Percentiles rank a stretch among this genome's conserved stretches.
Evolutionary conservation across 2,888 invertebrate species (phyloP).

Genomic region (Sinohyriopsis cumingii): DNA sequence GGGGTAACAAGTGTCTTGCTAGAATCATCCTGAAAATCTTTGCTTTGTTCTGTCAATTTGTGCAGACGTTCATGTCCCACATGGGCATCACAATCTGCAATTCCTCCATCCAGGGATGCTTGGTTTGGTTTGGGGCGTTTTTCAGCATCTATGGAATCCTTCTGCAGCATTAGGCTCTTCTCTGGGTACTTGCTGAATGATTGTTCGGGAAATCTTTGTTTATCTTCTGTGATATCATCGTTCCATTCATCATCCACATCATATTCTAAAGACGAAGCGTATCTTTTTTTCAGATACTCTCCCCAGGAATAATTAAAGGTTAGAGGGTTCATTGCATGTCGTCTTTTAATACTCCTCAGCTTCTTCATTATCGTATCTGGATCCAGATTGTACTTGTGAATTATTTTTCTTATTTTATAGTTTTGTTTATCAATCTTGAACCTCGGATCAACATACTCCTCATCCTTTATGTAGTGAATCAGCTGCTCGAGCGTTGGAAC

Average conservation of each 20-base stretch:
- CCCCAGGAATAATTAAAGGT: background rate
- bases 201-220: too few species aligned
- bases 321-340: background rate
- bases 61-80: too few species aligned
- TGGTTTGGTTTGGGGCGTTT: too few species aligned
- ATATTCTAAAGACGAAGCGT: background rate
- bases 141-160: too few species aligned
- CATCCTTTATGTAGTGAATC: slow-evolving; percentile 2
- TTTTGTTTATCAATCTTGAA: slow-evolving; percentile 4
- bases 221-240: background rate
- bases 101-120: too few species aligned
- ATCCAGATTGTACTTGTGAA: slow-evolving; percentile 2
- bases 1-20: too few species aligned
- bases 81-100: too few species aligned
- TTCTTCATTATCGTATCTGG: background rate
- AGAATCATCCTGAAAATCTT: too few species aligned
- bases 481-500: slow-evolving; percentile 4
- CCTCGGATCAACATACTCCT: slow-evolving; percentile 11
- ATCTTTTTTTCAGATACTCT: background rate
- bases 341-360: background rate
- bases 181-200: too few species aligned
- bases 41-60: too few species aligned
- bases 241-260: too few species aligned
- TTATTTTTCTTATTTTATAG: slow-evolving; percentile 3
- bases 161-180: too few species aligned